Conservation (phyloP, 1,140 invertebrate species). For the Kradibia gibbosae region DNA sequence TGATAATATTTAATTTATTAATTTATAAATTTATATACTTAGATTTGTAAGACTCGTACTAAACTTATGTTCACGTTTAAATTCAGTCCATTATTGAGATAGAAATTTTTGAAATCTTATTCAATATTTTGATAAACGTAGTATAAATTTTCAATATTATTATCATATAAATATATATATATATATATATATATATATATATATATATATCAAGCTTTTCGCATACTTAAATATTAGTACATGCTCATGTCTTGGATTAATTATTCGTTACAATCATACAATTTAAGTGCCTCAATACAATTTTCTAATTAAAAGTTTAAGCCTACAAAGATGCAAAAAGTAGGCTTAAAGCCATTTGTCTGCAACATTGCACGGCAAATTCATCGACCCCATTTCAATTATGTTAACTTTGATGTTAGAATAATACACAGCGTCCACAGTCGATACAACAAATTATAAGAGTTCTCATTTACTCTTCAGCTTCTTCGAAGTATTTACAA, state of each 20-base stretch:
- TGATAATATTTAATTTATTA: no score
- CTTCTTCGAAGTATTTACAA: background rate
- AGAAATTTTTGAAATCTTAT: background rate
- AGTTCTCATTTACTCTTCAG: background rate
- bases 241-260: background rate
- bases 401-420: background rate
- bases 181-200: background rate
- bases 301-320: conserved; percentile 13
- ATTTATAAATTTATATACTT: no score
- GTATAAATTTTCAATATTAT: background rate
- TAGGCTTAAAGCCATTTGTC: background rate
- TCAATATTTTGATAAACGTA: background rate
- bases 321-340: no score
- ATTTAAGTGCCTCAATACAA: background rate
- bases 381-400: background rate
- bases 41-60: background rate
- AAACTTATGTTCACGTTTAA: background rate
- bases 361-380: background rate
- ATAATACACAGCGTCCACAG: background rate
- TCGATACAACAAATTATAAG: background rate
- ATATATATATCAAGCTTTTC: no score
- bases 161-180: background rate
- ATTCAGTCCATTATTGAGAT: background rate
- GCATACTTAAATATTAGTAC: background rate
- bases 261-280: background rate